Base-by-base conservation (phyloP, 2,113 vertebrate genomes). In the Vombatus ursinus region DNA sequence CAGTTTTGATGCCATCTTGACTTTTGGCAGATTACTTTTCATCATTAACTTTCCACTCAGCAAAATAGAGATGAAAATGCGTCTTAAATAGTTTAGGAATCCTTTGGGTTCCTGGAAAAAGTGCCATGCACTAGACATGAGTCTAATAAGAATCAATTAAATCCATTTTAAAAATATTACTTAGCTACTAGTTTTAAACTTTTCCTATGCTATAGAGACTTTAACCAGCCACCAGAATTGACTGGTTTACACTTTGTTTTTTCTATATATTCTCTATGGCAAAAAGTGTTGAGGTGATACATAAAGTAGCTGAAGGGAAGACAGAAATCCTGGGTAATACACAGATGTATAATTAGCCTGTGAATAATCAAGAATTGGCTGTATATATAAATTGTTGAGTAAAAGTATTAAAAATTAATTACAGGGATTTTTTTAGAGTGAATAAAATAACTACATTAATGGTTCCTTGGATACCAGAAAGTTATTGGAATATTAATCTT, bases 291-390 rank as follows among this genome's bases (percentile, higher is more conserved):
- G 3, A 0, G 8, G 57, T 68, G 50, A 12, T 50, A 0, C 0
- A 50, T 52, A 84, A 1, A 61, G 50, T 8, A 51, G 8, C 9
- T 31, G 89, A 37, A 44, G 9, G n/a, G 61, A 50, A 44, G n/a
- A 1, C 3, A 16, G 31, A 26, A 14, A 57, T n/a, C 48, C 37
- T 8, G 0, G 12, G 23, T 26, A 24, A 31, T 47, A 2, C 8
- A 37, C 92, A 16, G 4, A 31, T 3, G 1, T 44, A 0, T 5
- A 8, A 5, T 19, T 2, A 31, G 23, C 11, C 0, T 3, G 0
- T 11, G 0, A 23, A 6, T 16, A 8, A 8, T 1, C 3, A 49
- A 49, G 47, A 16, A 37, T 5, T 26, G 0, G 4, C 8, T 44
- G 52, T 90, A 44, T 49, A 8, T 92, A 14, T 19, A 31, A 50